Conservation (phyloP, 2,797 vertebrate genomes). For the Cetoscarus ocellatus region DNA sequence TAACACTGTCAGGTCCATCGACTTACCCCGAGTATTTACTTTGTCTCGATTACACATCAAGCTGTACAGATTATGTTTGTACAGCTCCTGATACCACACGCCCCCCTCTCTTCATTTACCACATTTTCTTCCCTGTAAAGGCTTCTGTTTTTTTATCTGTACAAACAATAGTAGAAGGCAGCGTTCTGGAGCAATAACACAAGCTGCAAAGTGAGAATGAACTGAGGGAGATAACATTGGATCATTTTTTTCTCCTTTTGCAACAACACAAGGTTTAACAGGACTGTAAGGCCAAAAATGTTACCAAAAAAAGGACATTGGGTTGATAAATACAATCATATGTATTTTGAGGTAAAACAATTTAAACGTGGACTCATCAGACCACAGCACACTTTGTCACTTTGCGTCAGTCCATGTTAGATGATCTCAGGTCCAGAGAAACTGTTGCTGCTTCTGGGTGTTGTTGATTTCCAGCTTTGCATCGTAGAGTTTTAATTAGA, state of each 20-base stretch:
- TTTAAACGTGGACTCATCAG: no score
- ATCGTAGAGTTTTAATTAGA: no score
- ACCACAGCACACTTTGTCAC: no score
- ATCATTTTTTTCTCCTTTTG: neutral
- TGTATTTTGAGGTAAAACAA: no score
- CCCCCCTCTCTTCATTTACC: neutral
- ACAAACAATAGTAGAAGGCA: neutral
- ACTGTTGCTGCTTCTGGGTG: no score
- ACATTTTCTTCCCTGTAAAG: neutral
- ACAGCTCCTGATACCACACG: neutral
- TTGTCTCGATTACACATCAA: neutral
- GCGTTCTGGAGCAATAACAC: neutral
- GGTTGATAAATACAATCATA: no score
- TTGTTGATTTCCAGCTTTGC: no score
- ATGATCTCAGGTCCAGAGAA: no score
- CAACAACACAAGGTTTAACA: neutral
- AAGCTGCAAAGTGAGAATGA: conserved; percentile 11
- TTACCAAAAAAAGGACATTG: no score
- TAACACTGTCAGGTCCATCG: conserved; percentile 1
- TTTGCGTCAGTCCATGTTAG: no score
- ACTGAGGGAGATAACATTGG: neutral
- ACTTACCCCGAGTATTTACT: conserved; percentile 3
- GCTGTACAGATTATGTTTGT: conserved; percentile 16
- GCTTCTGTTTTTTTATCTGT: conserved; percentile 3
- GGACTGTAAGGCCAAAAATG: no score